Percentiles rank a stretch among this genome's conserved stretches.
These are phyloP conservation scores for Scylla paramamosain DNA, from an alignment of 1,140 invertebrate genomes.

Conservation along the genomic window DNA sequence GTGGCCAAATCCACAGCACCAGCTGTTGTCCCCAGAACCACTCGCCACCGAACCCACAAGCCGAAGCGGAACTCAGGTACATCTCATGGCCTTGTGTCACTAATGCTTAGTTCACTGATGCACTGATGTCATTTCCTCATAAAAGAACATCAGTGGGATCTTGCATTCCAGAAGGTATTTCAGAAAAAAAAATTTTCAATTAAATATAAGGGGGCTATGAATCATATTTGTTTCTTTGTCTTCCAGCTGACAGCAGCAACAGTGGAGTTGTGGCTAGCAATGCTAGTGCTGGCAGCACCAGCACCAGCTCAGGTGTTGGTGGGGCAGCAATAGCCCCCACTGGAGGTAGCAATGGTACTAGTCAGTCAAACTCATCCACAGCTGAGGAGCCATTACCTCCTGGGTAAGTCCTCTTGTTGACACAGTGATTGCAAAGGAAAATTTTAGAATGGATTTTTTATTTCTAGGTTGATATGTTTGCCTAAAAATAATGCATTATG, in stretches of 20 bases:
- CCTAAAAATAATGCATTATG: too few species aligned
- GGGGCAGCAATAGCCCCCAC: slow-evolving; percentile 59
- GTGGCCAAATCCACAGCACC: slow-evolving; percentile 57
- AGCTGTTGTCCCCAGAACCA: slow-evolving; percentile 61
- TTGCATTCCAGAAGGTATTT: not conserved
- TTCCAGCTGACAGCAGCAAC: slow-evolving; percentile 75
- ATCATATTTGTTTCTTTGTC: not conserved
- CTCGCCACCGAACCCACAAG: slow-evolving; percentile 65
- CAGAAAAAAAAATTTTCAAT: not conserved
- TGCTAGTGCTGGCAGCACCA: slow-evolving; percentile 67
- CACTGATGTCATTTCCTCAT: too few species aligned
- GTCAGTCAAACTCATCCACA: slow-evolving; percentile 78
- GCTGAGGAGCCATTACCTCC: slow-evolving; percentile 89
- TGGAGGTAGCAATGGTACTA: slow-evolving; percentile 77
- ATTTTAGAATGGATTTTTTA: not conserved
- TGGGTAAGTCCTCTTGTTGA: slow-evolving; percentile 81
- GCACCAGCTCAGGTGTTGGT: slow-evolving; percentile 63
- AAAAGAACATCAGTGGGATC: too few species aligned
- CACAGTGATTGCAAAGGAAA: not conserved
- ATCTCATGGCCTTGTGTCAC: not conserved
- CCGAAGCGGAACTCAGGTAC: slow-evolving; percentile 72
- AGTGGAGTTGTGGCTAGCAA: slow-evolving; percentile 56
- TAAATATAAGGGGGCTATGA: not conserved
- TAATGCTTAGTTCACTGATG: too few species aligned
- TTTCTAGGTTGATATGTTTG: too few species aligned